Conservation (phyloP, 2,888 invertebrate genomes). For the Chrysolina oricalcia region DNA sequence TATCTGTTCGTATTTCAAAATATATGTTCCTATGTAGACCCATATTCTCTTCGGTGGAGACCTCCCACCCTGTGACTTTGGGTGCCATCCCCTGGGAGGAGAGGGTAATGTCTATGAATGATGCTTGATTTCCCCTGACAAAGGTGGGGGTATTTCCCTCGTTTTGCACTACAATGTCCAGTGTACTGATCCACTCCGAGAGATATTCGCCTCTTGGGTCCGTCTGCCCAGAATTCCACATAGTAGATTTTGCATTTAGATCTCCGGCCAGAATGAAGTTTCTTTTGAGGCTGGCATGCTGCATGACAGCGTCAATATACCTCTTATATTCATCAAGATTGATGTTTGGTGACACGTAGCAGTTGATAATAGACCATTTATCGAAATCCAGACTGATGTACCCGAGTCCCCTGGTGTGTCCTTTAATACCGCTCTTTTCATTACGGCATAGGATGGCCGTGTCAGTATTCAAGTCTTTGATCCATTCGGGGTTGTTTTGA, state of each 20-base stretch:
- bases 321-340: background rate
- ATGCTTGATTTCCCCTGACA: too few species aligned
- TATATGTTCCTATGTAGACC: too few species aligned
- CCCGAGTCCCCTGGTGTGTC: background rate
- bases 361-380: background rate
- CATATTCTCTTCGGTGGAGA: too few species aligned
- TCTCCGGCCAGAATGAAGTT: background rate
- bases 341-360: background rate
- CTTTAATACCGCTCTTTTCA: background rate
- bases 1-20: too few species aligned
- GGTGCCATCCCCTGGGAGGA: too few species aligned
- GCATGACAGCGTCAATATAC: background rate
- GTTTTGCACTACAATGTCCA: slow-evolving; percentile 2
- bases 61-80: too few species aligned
- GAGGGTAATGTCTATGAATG: too few species aligned
- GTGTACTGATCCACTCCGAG: background rate
- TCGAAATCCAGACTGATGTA: background rate
- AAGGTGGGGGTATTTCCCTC: background rate
- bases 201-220: background rate
- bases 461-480: background rate
- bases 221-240: background rate
- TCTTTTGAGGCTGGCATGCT: background rate
- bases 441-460: background rate
- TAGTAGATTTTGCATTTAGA: background rate
- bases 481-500: background rate